phyloP scores from a whole-genome alignment of 2,888 invertebrate genomes.

The Parnassius mnemosyne region DNA sequence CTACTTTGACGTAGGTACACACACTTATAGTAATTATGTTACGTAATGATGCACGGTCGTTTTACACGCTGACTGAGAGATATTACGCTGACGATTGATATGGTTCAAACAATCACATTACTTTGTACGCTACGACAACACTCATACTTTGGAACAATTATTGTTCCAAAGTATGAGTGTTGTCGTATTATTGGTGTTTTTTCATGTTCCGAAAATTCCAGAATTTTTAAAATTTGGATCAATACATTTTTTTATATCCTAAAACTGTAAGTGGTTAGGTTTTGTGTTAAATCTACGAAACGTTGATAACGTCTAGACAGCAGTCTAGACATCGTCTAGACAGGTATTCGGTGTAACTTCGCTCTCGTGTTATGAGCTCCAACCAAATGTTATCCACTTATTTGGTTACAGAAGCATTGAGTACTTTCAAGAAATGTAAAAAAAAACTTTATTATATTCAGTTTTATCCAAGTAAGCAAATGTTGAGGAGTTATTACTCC shows the following conservation, averaged over 20 bases:
- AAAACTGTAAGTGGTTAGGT: slow-evolving; percentile 19
- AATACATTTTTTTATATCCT: slow-evolving; percentile 9
- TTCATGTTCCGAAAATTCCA: too few relatives aligned
- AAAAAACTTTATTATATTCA: slow-evolving; percentile 11
- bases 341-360: slow-evolving; percentile 71
- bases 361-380: slow-evolving; percentile 61
- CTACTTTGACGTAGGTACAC: slow-evolving; percentile 2
- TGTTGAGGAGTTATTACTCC: too few relatives aligned
- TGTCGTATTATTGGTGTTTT: too few relatives aligned
- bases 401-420: slow-evolving; percentile 30
- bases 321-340: slow-evolving; percentile 77
- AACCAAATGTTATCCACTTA: slow-evolving; percentile 54
- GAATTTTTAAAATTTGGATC: not conserved
- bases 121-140: not conserved
- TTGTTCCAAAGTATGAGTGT: too few relatives aligned
- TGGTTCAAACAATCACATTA: not conserved
- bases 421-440: slow-evolving; percentile 3
- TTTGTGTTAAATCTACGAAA: slow-evolving; percentile 49
- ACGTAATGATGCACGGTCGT: slow-evolving; percentile 12
- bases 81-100: slow-evolving; percentile 2
- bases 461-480: slow-evolving; percentile 1
- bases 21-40: not conserved
- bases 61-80: not conserved
- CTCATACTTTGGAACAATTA: too few relatives aligned
- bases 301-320: slow-evolving; percentile 71